Evolutionary conservation across 2,797 vertebrate species (phyloP).

Genomic region (Rhyacichthys aspro): DNA sequence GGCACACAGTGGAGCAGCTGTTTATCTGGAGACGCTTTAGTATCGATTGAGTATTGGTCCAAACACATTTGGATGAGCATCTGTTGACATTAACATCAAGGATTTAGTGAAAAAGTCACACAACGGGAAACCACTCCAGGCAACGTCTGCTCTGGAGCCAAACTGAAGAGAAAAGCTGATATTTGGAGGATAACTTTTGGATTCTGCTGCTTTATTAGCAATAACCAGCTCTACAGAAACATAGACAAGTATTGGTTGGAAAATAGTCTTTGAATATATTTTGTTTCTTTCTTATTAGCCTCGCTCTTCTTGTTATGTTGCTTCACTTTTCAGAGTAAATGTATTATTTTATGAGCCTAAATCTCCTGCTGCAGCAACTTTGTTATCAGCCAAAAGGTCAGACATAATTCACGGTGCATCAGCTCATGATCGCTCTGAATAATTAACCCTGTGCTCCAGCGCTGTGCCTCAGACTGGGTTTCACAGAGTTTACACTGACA

Average conservation of each 20-base stretch:
- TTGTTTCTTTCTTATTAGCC: too few relatives aligned
- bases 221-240: too few relatives aligned
- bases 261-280: too few relatives aligned
- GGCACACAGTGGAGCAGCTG: neutral
- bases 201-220: too few relatives aligned
- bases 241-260: too few relatives aligned
- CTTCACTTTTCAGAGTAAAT: neutral
- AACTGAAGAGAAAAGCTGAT: too few relatives aligned
- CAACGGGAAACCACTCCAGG: neutral
- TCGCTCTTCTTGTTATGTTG: neutral
- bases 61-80: neutral
- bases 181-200: too few relatives aligned
- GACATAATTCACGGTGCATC: conserved; percentile 4
- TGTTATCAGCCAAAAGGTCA: conserved; percentile 24
- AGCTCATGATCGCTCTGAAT: neutral
- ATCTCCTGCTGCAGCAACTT: neutral
- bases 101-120: neutral
- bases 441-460: neutral
- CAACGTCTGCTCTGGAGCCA: too few relatives aligned
- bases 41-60: neutral
- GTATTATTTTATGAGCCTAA: neutral
- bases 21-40: neutral
- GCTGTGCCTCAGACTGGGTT: too few relatives aligned
- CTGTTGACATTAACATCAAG: neutral
- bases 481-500: too few relatives aligned